Evolutionary conservation across 2,888 invertebrate species (phyloP), one percentile per base, ranked within the genome.

Genomic region (Flexamia atlantica): DNA sequence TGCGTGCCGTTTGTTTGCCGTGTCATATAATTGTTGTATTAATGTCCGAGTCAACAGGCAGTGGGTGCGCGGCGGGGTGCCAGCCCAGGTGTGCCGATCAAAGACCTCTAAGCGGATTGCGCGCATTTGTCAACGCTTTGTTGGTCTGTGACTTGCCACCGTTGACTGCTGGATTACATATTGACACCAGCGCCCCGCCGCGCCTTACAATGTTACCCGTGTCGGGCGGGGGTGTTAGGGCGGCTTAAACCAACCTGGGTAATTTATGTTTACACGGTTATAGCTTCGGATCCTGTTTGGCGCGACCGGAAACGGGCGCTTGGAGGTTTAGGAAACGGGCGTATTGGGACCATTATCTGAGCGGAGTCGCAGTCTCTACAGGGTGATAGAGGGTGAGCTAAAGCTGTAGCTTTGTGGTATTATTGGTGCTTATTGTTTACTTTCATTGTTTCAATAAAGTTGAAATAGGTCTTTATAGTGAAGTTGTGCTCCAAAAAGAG

Each of bases 61-160:
- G 50, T 50, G 50, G 14, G 50, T 50, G 4, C 50, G 12, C 50
- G 50, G 50, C 50, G 23, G 57, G 57, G 57, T n/a, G 20, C 23
- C 57, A 10, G 68, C 68, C 72, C 72, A 74, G 72, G 72, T 74
- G 72, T 36, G 42, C 72, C 36, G 72, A 74, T 74, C 72, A 74
- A 74, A 74, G 72, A 36, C 81, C 64, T 40, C 64, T 81, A 81
- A 81, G 81, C 81, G 81, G 81, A 81, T 81, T 81, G 81, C 40
- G 32, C 42, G 17, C 81, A 81, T 81, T 81, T 81, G 81, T 81
- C 81, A 81, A 25, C 64, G 72, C 72, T 74, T 74, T 74, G 72
- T 74, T 74, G 72, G 72, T 42, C 42, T 74, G 40, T 68, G 68
- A 68, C 68, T 68, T 68, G 57, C 57, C 57, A 57, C 57, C 57